These are phyloP conservation scores for Chrysemys picta DNA, from an alignment of 2,113 vertebrate species.

Conservation along the genomic window DNA sequence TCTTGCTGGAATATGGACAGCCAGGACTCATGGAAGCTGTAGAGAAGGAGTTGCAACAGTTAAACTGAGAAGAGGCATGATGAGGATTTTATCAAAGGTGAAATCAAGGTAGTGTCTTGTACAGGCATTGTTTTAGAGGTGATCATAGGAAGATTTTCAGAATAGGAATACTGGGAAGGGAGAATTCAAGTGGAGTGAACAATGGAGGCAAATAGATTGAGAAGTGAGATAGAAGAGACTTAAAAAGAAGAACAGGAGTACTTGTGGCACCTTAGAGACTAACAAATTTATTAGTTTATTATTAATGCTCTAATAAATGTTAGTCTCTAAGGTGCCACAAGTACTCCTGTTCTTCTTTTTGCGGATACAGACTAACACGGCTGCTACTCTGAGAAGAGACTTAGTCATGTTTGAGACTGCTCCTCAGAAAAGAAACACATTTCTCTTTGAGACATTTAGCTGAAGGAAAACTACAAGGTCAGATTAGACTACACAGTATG, in stretches of 20 bases:
- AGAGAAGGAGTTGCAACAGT: background rate
- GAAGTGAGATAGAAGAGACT: background rate
- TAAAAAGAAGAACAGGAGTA: no score
- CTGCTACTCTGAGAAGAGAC: no score
- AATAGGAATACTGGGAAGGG: background rate
- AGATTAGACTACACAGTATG: background rate
- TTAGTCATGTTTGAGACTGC: background rate
- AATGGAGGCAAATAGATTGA: background rate
- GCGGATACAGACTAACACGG: no score
- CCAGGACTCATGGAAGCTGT: background rate
- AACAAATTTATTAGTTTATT: no score
- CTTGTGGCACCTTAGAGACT: no score
- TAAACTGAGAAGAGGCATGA: background rate
- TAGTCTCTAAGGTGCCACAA: no score
- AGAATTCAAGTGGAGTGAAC: background rate
- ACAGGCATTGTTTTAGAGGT: background rate
- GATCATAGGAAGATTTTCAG: constrained; percentile 18
- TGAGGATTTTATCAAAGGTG: background rate
- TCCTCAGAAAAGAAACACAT: background rate
- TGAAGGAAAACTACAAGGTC: background rate
- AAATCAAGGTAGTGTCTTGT: background rate
- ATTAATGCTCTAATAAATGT: no score
- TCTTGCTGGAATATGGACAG: background rate
- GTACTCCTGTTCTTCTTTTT: no score
- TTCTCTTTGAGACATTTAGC: background rate